Conservation (phyloP, 1,140 invertebrate genomes). For the Drosophila melanogaster region Release_6_plus_ISO1_MT NT_033777.3:5425001-5425500, state of each 20-base stretch:
- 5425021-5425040: conserved; percentile 54
- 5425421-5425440: too few species aligned
- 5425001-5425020: not conserved
- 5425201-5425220: conserved; percentile 56
- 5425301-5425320: too few species aligned
- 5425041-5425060: conserved; percentile 61
- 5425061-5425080: conserved; percentile 48
- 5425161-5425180: conserved; percentile 18
- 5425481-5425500: not conserved
- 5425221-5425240: not conserved
- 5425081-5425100: conserved; percentile 28
- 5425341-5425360: too few species aligned
- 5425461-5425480: not conserved
- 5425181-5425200: conserved; percentile 70
- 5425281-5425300: not conserved
- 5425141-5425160: conserved; percentile 14
- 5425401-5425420: too few species aligned
- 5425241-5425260: conserved; percentile 6
- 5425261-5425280: too few species aligned
- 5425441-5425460: not conserved
- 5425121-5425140: not conserved
- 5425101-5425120: conserved; percentile 1
- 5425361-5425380: too few species aligned
- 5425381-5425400: too few species aligned
- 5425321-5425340: too few species aligned